Evolutionary conservation across 2,888 invertebrate genomes (phyloP).

Genomic region (Timandra comae): DNA sequence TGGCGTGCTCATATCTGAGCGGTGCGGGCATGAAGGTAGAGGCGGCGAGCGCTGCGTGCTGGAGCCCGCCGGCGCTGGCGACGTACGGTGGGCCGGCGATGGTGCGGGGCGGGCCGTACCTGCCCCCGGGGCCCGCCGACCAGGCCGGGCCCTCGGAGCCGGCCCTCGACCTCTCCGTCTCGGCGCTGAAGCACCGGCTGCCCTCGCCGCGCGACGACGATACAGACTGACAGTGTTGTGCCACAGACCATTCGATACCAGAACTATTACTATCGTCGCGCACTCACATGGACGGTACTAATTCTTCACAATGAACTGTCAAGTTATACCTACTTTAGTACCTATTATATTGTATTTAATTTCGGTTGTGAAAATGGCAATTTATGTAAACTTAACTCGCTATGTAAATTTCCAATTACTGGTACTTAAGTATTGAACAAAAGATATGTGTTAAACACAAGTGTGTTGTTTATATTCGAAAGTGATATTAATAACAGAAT

Average conservation of each 20-base stretch:
- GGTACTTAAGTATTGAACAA: constrained; percentile 61
- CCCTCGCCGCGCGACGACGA: constrained; percentile 36
- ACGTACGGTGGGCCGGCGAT: constrained; percentile 8
- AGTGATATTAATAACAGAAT: constrained; percentile 46
- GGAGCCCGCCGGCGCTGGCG: constrained; percentile 51
- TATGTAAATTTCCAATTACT: constrained; percentile 65
- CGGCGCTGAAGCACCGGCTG: constrained; percentile 36
- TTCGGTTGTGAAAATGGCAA: constrained; percentile 77
- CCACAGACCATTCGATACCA: constrained; percentile 43
- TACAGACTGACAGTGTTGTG: constrained; percentile 67
- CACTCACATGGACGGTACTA: constrained; percentile 42
- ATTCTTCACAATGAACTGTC: constrained; percentile 51
- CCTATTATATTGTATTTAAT: constrained; percentile 71
- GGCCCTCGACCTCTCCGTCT: constrained; percentile 55
- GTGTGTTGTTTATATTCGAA: constrained; percentile 55
- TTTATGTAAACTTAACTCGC: constrained; percentile 68
- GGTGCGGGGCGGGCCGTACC: constrained; percentile 11
- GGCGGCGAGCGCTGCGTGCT: constrained; percentile 48
- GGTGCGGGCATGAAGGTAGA: constrained; percentile 50
- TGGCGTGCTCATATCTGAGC: constrained; percentile 72
- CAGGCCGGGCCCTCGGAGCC: constrained; percentile 35
- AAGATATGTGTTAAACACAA: constrained; percentile 69
- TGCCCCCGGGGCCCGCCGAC: constrained; percentile 7
- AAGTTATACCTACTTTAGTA: constrained; percentile 65
- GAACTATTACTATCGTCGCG: constrained; percentile 46